Conservation (phyloP, 2,113 vertebrate species). For the Crypturellus undulatus region DNA sequence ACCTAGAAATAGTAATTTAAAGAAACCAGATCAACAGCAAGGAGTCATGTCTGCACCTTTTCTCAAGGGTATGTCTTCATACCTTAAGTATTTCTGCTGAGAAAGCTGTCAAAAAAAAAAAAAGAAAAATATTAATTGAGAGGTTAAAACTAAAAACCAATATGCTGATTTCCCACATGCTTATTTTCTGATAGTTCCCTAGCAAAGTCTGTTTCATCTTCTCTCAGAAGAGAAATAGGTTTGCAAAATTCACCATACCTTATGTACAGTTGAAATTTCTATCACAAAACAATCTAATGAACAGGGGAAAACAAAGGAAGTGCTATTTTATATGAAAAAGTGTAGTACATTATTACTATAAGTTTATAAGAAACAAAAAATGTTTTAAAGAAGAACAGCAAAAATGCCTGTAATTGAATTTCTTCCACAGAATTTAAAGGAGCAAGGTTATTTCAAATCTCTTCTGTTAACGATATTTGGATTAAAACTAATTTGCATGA, state of each 20-base stretch:
- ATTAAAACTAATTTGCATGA: neutral
- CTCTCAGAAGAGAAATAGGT: neutral
- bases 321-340: neutral
- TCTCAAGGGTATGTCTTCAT: rapidly evolving
- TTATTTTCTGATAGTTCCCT: neutral
- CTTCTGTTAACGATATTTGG: neutral
- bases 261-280: neutral
- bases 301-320: neutral
- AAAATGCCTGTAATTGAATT: neutral
- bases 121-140: neutral
- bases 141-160: neutral
- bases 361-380: neutral
- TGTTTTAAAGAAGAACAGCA: neutral
- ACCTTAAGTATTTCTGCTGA: neutral
- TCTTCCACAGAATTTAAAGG: neutral
- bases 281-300: neutral
- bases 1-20: neutral
- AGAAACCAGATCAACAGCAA: neutral
- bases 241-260: neutral
- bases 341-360: neutral
- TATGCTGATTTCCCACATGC: neutral
- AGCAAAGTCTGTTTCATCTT: neutral
- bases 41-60: neutral
- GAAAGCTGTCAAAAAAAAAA: neutral
- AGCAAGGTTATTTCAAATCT: neutral